Conservation (phyloP, 2,113 vertebrate genomes). For the Syrrhaptes paradoxus region DNA sequence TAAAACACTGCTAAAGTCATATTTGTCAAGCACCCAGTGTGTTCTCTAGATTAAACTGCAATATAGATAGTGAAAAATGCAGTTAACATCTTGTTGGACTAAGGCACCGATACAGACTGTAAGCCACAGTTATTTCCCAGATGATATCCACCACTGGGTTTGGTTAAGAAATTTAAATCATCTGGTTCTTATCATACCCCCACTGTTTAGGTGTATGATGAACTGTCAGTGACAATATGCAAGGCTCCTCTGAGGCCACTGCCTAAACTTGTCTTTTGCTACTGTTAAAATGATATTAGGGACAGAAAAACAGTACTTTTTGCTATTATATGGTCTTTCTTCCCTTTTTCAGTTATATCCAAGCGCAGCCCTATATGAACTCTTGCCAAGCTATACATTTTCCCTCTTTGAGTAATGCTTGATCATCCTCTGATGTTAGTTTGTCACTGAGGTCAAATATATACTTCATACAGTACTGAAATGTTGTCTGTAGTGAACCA, state of each 20-base stretch:
- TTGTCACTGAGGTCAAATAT: neutral
- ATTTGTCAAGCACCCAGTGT: neutral
- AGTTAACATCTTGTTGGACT: conserved; percentile 32
- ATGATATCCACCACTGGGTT: conserved; percentile 32
- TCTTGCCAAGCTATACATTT: neutral
- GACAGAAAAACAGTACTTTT: neutral
- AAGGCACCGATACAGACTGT: neutral
- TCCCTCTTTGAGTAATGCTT: neutral
- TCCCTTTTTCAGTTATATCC: neutral
- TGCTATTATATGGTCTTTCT: neutral
- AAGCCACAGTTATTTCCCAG: conserved; percentile 43
- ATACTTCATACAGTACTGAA: neutral
- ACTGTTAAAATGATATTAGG: conserved; percentile 47
- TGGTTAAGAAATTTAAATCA: conserved; percentile 67
- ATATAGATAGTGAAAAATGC: conserved; percentile 37
- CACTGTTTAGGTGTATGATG: conserved; percentile 53
- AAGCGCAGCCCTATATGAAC: neutral
- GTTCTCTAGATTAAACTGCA: conserved; percentile 5
- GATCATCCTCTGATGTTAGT: neutral
- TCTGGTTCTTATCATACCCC: conserved; percentile 71
- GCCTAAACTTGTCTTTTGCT: conserved; percentile 55
- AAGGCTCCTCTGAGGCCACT: conserved; percentile 40
- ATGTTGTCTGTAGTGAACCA: neutral
- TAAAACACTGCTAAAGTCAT: neutral
- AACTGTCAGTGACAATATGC: conserved; percentile 62